Conservation (phyloP, 2,113 vertebrate species). For the Alexandromys fortis region DNA sequence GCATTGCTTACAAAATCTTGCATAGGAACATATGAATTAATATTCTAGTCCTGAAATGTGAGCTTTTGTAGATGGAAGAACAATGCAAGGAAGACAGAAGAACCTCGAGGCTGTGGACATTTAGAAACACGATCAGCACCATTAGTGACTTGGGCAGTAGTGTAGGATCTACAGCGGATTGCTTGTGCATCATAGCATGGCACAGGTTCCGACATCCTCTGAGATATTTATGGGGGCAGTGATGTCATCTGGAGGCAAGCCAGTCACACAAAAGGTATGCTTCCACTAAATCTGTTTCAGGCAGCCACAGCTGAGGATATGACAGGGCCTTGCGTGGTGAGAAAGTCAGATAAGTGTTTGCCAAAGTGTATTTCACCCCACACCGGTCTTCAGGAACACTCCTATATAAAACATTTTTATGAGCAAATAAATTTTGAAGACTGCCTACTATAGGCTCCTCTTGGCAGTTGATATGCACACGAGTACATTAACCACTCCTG, state of each 20-base stretch:
- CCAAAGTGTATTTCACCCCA: conserved; percentile 41
- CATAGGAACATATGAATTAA: background rate
- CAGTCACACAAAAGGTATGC: background rate
- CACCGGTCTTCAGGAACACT: conserved; percentile 51
- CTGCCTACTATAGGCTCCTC: background rate
- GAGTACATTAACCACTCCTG: conserved; percentile 5
- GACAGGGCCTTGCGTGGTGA: background rate
- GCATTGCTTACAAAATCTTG: background rate
- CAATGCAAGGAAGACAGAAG: background rate
- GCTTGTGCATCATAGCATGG: background rate
- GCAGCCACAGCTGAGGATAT: conserved; percentile 13
- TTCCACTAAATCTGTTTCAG: conserved; percentile 47
- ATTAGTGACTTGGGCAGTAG: background rate
- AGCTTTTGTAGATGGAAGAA: background rate
- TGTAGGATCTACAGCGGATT: conserved; percentile 4
- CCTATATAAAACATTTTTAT: conserved; percentile 66
- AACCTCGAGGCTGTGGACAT: background rate
- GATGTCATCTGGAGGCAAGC: conserved; percentile 57
- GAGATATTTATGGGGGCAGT: background rate
- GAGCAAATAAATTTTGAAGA: conserved; percentile 66
- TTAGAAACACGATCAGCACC: background rate
- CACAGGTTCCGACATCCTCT: background rate
- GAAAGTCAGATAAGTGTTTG: conserved; percentile 57
- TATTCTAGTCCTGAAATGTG: background rate
- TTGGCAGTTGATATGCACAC: background rate